Evolutionary conservation across 1,140 invertebrate species (phyloP), one percentile per base, ranked within the genome.

Genomic region (Rhagoletis zephyria): DNA sequence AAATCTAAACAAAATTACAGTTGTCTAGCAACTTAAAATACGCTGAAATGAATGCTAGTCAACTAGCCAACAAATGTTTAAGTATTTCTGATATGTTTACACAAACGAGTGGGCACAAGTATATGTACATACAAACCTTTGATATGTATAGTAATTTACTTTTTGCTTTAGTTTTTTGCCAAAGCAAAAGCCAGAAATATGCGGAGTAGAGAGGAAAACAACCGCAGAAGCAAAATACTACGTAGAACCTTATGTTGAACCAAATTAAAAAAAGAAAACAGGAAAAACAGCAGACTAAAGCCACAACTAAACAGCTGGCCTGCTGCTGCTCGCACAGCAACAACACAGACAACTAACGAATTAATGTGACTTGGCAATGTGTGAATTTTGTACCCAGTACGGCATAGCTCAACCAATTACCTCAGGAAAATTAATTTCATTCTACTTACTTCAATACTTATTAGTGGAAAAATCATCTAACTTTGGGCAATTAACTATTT

Each of bases 261-360:
- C 7, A 67, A 19, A 67, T 3, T 42, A 30, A 67, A 67, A 67
- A 2, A 67, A 42, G 6, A 30, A 65, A 65, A 65, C 19, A n/a
- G 4, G 64, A 40, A 67, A 67, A 19, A 67, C 64, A 67, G 64
- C 64, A 67, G 19, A 30, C 64, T 12, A 67, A 67, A 67, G n/a
- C 12, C 30, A 42, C 64, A 40, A 67, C 42, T 67, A 67, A 67
- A 48, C 42, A 48, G 67, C 67, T 74, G 40, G 67, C 42, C 67
- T 45, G 12, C 42, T 74, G 67, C 67, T 74, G 40, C 30, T 30
- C 30, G 67, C 67, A 12, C 67, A 74, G 67, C 67, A 74, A 74
- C 67, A 74, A 74, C 67, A 74, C 14, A 45, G 45, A 45, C 42
- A 30, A 74, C 67, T 16, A 74, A 74, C 16, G 40, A 48, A 74